Conservation (phyloP, 2,888 invertebrate genomes). For the Xestia ashworthii region DNA sequence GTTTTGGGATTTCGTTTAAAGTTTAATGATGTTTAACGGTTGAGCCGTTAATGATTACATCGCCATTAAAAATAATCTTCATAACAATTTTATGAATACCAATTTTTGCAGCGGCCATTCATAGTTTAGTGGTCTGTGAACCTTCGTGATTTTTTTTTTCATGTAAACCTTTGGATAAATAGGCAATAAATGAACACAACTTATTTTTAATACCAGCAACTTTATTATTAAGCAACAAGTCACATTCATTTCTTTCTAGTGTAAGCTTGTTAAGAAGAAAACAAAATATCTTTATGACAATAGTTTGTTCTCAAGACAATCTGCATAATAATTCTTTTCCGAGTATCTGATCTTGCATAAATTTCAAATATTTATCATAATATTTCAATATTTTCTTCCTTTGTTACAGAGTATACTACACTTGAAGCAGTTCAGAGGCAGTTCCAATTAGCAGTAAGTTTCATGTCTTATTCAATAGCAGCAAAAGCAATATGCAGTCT, state of each 20-base stretch:
- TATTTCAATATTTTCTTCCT: background rate
- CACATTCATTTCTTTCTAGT: background rate
- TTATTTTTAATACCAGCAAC: background rate
- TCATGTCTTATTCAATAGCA: constrained; percentile 17
- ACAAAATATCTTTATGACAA: background rate
- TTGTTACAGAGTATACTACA: constrained; percentile 34
- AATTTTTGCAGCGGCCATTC: background rate
- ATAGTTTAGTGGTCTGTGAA: background rate
- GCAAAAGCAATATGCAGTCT: constrained; percentile 15
- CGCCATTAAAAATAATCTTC: too few relatives aligned
- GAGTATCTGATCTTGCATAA: background rate
- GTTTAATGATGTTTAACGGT: too few relatives aligned
- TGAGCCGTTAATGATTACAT: too few relatives aligned
- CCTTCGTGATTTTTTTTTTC: background rate
- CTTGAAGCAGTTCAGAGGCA: constrained; percentile 14
- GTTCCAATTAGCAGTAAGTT: constrained; percentile 43
- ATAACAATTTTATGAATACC: background rate
- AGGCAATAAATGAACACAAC: background rate
- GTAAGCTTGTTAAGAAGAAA: background rate
- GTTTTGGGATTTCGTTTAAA: background rate
- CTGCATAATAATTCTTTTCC: background rate
- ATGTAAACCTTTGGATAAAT: too few relatives aligned
- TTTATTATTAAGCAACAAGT: background rate
- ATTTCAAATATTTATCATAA: background rate
- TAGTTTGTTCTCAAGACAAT: background rate